Conservation (phyloP, 2,797 vertebrate species). For the Lepilemur ruficaudatus region DNA sequence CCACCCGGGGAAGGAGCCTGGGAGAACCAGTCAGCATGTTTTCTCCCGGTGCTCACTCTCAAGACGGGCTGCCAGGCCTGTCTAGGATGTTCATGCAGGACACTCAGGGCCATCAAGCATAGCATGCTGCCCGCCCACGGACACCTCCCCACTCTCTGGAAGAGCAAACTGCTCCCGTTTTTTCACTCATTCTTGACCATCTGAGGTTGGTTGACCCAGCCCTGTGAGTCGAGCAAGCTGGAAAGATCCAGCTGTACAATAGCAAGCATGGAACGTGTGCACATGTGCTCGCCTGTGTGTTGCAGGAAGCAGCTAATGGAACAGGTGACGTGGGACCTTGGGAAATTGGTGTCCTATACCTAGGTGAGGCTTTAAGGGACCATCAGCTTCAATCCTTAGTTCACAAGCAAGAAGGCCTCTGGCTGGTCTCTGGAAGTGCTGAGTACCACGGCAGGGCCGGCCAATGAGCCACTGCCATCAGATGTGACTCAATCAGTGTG, state of each 20-base stretch:
- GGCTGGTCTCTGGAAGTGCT: accelerated
- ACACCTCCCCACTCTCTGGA: not conserved
- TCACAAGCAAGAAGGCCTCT: not conserved
- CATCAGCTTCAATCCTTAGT: not conserved
- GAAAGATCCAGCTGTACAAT: not conserved
- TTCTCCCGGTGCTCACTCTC: not conserved
- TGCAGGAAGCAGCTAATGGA: not conserved
- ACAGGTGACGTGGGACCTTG: not conserved
- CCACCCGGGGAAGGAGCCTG: not conserved
- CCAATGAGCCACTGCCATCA: too few species aligned
- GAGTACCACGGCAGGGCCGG: not conserved
- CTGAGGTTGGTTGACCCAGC: not conserved
- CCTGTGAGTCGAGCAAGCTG: not conserved
- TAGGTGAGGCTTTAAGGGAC: not conserved
- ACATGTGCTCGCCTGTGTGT: not conserved
- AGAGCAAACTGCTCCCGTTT: not conserved
- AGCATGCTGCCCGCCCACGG: accelerated
- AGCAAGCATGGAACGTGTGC: not conserved
- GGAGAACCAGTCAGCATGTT: accelerated
- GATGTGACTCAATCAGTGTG: accelerated
- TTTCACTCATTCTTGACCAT: not conserved
- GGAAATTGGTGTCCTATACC: not conserved
- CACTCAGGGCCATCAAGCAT: accelerated
- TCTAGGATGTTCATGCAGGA: not conserved
- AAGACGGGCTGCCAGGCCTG: not conserved